Base-by-base conservation (phyloP, 2,113 vertebrate genomes). In the Melanerpes aurifrons region DNA sequence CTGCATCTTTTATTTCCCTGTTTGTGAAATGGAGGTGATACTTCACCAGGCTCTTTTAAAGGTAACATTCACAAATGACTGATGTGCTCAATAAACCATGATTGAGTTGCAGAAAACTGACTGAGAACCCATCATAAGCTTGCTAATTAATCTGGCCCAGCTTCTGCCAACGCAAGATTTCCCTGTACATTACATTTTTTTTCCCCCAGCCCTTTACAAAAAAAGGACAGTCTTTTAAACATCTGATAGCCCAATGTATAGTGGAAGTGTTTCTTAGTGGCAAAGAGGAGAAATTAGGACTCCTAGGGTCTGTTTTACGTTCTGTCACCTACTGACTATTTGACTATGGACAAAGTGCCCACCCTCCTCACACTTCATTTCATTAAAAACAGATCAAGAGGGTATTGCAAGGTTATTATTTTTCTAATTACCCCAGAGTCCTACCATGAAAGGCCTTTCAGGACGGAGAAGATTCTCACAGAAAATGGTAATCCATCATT, bases 341-440 rank as follows among this genome's bases (percentile, higher is more conserved):
- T 93, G 90, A 92, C 84, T 93, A 58, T 56, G 92, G 89, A 77
- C 95, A 92, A 96, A 92, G 61, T 53, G 89, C 59, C 66, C 53
- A 93, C 76, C 56, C 64, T 76, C 61, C 77, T 64, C 24, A 57
- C 64, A 61, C 58, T 89, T 82, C 64, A 89, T 82, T 96, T 93
- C 91, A 95, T 95, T 90, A 91, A 92, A 95, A 94, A 86, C 78
- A 95, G 78, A 83, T 95, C 93, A 94, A 94, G 89, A 92, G 82
- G 56, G 80, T 90, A 93, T 83, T 89, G 89, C 85, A 86, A 86
- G 90, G 89, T 91, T 90, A 93, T 96, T 96, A 93, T 95, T 96
- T 92, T 95, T 95, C 75, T 95, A 96, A 96, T 96, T 91, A 95
- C 82, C 82, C 92, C 84, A 89, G 82, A 91, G 89, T 84, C 81